Conservation (phyloP, 2,113 vertebrate species). For the Oxyruncus cristatus region DNA sequence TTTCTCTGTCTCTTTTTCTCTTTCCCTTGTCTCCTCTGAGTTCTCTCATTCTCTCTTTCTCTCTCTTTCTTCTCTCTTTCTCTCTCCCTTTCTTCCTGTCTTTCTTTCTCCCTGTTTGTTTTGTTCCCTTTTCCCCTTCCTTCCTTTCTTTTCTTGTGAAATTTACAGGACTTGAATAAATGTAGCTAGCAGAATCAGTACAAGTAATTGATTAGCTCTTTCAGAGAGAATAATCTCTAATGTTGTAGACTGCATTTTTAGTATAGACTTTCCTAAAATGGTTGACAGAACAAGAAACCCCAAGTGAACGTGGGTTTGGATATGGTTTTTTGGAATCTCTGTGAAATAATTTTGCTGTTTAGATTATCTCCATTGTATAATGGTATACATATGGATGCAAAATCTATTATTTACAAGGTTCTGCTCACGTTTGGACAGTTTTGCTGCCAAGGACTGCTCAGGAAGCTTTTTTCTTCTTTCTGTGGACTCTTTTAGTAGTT, state of each 20-base stretch:
- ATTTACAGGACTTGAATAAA: neutral
- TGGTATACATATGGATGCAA: neutral
- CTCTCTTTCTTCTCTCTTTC: too few relatives aligned
- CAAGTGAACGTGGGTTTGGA: neutral
- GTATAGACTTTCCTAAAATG: neutral
- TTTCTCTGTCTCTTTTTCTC: neutral
- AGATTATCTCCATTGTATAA: neutral
- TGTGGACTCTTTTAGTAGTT: neutral
- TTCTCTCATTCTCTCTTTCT: too few relatives aligned
- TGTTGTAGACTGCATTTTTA: neutral
- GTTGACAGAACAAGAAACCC: neutral
- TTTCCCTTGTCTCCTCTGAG: too few relatives aligned
- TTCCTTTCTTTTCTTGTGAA: neutral
- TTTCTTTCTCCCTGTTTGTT: too few relatives aligned
- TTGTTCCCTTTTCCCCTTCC: neutral
- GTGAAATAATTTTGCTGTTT: neutral
- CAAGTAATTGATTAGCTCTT: neutral
- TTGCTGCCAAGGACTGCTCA: neutral
- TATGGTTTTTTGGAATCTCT: neutral
- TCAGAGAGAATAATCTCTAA: neutral
- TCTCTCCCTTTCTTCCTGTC: too few relatives aligned
- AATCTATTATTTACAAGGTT: neutral
- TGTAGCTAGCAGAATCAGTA: neutral
- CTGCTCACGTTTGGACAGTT: neutral
- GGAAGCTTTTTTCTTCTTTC: neutral